Base-by-base conservation (phyloP, 2,797 vertebrate species). In the Phoeniculus purpureus region DNA sequence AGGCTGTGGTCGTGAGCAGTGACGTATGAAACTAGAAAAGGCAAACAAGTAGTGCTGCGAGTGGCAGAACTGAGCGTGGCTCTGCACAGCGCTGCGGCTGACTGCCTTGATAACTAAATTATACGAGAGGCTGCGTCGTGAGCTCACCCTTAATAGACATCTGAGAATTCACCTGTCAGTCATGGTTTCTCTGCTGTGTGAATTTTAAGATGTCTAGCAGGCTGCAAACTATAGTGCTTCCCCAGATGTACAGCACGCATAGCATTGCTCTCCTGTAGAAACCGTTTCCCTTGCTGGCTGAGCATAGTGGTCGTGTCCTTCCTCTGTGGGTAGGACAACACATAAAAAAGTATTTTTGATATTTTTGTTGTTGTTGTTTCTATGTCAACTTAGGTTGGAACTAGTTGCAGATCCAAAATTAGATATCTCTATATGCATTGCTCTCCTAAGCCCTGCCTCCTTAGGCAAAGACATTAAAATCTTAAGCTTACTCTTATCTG, bases 51-150 rank as follows among this genome's bases (percentile, higher is more conserved):
- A 77, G 56, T 75, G 87, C 92, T 87, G 93, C 0, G 9, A 93
- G 84, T 2, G 70, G 88, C 84, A 93, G 95, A 94, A 85, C 75
- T 15, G 64, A 93, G 92, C 34, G 26, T 92, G 93, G 81, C 81
- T 81, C 60, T 89, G 85, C 68, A 86, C 10, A 5, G 85, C 5
- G 7, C 81, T 94, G 89, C 0, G 1, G 81, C 94, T 94, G 90
- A 65, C 62, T 85, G 90, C 45, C 47, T 83, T 94, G 95, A 92
- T 96, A 92, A 70, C 90, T 94, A 93, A 92, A 95, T 96, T 96
- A 92, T 66, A 87, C 1, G 55, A 90, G 85, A 92, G 62, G 72
- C 87, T 83, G 84, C 0, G 6, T 61, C 10, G 15, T 92, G 87
- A 96, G 89, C 92, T 96, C 87, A 92, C 79, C 87, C 89, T 54